These are phyloP conservation scores for Brachypodius melanocephalos DNA, from an alignment of 2,113 vertebrate species.

Conservation along the genomic window DNA sequence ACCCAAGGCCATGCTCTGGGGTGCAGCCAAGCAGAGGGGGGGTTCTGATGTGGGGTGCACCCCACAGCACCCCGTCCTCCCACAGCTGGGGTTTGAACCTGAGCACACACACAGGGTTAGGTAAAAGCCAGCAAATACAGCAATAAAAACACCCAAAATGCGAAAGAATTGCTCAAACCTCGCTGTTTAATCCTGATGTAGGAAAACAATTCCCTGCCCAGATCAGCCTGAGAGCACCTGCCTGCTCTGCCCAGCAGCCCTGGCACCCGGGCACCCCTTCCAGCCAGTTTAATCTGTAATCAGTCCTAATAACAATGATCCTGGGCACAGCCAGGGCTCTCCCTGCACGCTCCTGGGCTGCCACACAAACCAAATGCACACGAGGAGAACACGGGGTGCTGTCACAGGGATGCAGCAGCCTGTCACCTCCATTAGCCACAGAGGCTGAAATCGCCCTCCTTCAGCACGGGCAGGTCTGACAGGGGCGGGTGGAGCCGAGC, in stretches of 20 bases:
- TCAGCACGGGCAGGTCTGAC: not conserved
- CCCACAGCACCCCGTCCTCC: fast-evolving
- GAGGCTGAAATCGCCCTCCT: not conserved
- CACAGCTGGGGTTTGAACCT: not conserved
- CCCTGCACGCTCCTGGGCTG: fast-evolving
- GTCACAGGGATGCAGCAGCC: not conserved
- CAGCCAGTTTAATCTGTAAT: not conserved
- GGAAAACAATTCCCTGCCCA: not conserved
- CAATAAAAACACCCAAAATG: not conserved
- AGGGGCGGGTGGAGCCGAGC: not conserved
- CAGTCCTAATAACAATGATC: not conserved
- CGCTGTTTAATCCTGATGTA: not conserved
- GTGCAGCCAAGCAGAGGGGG: not conserved
- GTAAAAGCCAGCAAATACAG: fast-evolving
- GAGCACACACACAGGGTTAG: fast-evolving
- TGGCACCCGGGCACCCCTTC: not conserved
- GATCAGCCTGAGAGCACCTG: not conserved
- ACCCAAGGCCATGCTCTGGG: not conserved
- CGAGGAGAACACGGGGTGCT: fast-evolving
- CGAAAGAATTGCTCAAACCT: not conserved
- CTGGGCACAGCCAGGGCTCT: not conserved
- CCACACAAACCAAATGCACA: not conserved
- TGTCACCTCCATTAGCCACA: not conserved
- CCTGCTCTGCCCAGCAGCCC: not conserved
- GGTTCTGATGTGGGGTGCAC: fast-evolving